Percentiles rank a stretch among this genome's conserved stretches.
Conservation (phyloP, 2,888 invertebrate species). For the Sympetrum striolatum region DNA sequence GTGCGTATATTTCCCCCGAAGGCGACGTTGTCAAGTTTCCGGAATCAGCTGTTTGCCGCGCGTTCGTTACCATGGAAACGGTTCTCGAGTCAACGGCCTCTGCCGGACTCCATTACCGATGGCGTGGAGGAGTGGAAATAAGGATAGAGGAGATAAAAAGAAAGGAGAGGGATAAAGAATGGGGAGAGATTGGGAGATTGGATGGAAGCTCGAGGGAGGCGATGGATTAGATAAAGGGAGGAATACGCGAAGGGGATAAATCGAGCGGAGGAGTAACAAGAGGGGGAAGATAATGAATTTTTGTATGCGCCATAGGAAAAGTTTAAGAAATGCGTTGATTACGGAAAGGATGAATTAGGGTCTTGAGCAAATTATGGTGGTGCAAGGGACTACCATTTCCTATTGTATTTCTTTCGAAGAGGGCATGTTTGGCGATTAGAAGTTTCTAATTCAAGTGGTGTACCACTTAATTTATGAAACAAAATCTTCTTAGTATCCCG, state of each 20-base stretch:
- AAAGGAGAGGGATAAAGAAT: neutral
- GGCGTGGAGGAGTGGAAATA: neutral
- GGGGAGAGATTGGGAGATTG: constrained; percentile 10
- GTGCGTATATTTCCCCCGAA: neutral
- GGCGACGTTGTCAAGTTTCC: constrained; percentile 23
- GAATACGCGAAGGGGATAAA: neutral
- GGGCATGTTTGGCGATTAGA: too few species aligned
- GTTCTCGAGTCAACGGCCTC: constrained; percentile 27
- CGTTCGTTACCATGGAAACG: constrained; percentile 33
- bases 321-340: neutral
- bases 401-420: too few species aligned
- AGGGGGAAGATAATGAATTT: neutral
- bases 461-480: too few species aligned
- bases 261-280: neutral
- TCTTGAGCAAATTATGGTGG: too few species aligned
- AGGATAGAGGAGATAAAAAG: neutral
- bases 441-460: too few species aligned
- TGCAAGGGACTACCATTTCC: too few species aligned
- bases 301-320: neutral
- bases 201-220: neutral
- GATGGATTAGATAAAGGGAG: neutral
- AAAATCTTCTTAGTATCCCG: too few species aligned
- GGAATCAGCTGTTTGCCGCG: constrained; percentile 40
- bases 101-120: constrained; percentile 23
- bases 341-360: neutral